Evolutionary conservation across 2,797 vertebrate genomes (phyloP), one percentile per base, ranked within the genome.

Genomic region (Poeciliopsis turneri): DNA sequence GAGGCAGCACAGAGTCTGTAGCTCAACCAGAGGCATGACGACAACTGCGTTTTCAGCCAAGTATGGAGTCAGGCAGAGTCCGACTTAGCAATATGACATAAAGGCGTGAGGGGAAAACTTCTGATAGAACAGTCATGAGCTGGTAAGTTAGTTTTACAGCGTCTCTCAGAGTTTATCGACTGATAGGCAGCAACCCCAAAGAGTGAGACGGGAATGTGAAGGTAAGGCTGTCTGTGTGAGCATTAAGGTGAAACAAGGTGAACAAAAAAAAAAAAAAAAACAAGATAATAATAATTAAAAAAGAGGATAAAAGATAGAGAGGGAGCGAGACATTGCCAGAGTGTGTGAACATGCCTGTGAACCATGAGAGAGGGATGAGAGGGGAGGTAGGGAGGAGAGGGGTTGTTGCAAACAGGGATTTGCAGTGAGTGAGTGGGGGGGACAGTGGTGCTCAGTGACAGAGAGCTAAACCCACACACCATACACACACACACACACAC

Each of bases 381-480:
- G 85, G 78, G 86, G 87, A 78, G 81, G 82, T 53, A 82, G 86
- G 82, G 87, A 82, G 91, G 79, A 90, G 84, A 81, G 87, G 87
- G 92, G 84, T 87, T 91, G 90, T 89, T 90, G 82, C 89, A 86
- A 89, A 91, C 88, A 89, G 92, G 93, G 95, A 94, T 94, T 95
- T 94, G 92, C 86, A 90, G 86, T 88, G 90, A 87, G 93, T 93
- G 92, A 92, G 93, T 91, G 93, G 92, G 88, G 93, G 92, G 93
- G 92, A 88, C 92, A 92, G 91, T 94, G 94, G 92, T 86, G 93
- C 88, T 91, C 93, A 89, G 94, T 93, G 92, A 88, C 91, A 93
- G 92, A 94, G 90, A 88, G 86, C 88, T 91, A 87, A 87, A 93
- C 89, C 84, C 90, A 87, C 88, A 43, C 91, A 84, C 84, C 51